Evolutionary conservation across 1,140 invertebrate genomes (phyloP).

Genomic region (Prorops nasuta): DNA sequence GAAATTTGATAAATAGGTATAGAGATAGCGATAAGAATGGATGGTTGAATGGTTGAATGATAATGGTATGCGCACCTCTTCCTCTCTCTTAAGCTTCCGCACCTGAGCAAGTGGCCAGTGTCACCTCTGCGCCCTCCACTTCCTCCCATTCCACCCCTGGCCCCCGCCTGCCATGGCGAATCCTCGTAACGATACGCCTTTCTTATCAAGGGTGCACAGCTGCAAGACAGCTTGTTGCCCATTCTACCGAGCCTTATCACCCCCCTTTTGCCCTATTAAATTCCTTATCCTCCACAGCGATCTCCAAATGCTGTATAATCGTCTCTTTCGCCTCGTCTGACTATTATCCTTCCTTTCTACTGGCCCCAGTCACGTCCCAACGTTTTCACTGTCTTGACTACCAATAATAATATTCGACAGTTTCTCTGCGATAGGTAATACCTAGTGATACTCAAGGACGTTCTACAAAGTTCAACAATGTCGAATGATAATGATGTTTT

Average conservation of each 20-base stretch:
- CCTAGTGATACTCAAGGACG: no score
- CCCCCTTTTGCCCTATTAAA: no score
- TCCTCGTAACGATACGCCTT: constrained; percentile 94
- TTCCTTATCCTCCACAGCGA: no score
- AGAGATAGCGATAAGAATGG: not conserved
- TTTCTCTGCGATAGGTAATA: no score
- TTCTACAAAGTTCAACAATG: no score
- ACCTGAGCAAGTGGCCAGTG: constrained; percentile 91
- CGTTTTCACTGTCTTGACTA: no score
- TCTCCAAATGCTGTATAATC: no score
- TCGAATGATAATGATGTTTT: no score
- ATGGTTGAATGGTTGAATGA: constrained; percentile 43
- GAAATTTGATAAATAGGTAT: not conserved
- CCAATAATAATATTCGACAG: no score
- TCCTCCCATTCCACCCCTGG: constrained; percentile 36
- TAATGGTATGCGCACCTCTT: constrained; percentile 58
- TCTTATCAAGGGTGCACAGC: constrained; percentile 88
- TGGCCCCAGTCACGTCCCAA: no score
- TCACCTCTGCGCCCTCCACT: constrained; percentile 66
- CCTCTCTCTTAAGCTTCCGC: constrained; percentile 59
- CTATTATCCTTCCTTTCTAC: no score
- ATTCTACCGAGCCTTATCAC: constrained; percentile 60
- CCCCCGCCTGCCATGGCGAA: constrained; percentile 80
- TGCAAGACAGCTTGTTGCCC: constrained; percentile 95
- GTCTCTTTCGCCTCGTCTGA: not conserved